Evolutionary conservation across 2,113 vertebrate species (phyloP).

Genomic region (Geococcyx californianus): DNA sequence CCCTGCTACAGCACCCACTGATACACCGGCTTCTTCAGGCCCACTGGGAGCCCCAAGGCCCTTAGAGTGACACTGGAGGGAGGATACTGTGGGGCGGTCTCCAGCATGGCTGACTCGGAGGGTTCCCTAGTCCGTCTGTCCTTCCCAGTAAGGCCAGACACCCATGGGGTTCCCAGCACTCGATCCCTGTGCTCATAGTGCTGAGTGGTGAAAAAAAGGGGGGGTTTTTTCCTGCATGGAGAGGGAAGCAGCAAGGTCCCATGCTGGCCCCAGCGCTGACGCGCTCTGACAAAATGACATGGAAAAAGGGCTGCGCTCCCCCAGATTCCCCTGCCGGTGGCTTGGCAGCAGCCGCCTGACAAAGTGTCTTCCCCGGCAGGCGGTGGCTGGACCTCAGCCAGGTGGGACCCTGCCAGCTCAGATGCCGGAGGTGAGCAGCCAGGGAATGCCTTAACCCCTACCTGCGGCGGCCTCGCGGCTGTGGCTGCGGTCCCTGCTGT

Average conservation of each 20-base stretch:
- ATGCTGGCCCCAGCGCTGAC: accelerated
- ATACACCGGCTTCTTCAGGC: too few relatives aligned
- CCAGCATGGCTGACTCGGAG: accelerated
- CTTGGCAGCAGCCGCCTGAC: background rate
- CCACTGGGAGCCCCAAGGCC: too few relatives aligned
- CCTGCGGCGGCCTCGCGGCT: background rate
- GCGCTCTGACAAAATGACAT: background rate
- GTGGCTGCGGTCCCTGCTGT: accelerated
- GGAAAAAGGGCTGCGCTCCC: background rate
- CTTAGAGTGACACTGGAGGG: background rate
- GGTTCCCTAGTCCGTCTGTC: background rate
- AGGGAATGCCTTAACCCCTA: background rate
- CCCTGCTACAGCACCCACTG: background rate
- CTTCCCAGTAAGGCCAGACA: accelerated
- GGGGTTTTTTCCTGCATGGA: accelerated
- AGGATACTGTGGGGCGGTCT: background rate
- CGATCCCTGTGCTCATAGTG: accelerated
- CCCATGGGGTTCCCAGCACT: background rate
- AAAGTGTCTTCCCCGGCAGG: constrained; percentile 11
- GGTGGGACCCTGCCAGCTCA: constrained; percentile 15
- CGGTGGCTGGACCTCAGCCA: background rate
- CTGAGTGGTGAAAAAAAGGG: background rate
- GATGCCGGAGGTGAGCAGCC: constrained; percentile 35
- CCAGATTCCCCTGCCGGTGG: background rate
- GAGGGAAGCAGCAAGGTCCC: background rate